phyloP scores from a whole-genome alignment of 2,797 vertebrate genomes.

The Enteromius thamalakanensis region DNA sequence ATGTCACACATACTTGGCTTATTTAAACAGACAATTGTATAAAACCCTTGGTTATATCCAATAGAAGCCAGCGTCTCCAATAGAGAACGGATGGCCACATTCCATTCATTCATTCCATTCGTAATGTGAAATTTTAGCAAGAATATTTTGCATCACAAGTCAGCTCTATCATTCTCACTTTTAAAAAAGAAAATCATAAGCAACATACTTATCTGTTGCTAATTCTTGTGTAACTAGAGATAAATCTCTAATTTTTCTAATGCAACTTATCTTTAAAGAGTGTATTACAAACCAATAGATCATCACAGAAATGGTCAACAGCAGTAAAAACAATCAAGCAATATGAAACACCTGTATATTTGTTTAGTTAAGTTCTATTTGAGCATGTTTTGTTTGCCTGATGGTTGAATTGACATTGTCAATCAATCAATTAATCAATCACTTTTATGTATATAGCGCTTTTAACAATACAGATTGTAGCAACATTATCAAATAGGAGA shows the following conservation, averaged over 20 bases:
- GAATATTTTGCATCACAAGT: neutral
- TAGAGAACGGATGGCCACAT: neutral
- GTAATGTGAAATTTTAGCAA: neutral
- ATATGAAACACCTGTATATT: neutral
- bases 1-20: neutral
- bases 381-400: slow-evolving; percentile 3
- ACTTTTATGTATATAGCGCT: no score
- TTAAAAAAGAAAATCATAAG: neutral
- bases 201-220: neutral
- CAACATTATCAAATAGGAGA: no score
- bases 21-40: neutral
- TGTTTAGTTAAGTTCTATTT: neutral
- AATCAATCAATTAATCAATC: no score
- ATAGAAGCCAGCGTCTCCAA: neutral
- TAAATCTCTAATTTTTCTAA: neutral
- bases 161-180: neutral
- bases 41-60: neutral
- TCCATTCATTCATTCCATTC: neutral
- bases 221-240: neutral
- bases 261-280: neutral
- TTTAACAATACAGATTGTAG: no score
- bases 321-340: neutral
- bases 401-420: neutral
- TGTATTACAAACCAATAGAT: neutral
- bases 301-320: neutral